Evolutionary conservation across 30 jellyfish, hydroid and myxozoan species (phyloP).

Genomic region (Pelagia noctiluca): DNA sequence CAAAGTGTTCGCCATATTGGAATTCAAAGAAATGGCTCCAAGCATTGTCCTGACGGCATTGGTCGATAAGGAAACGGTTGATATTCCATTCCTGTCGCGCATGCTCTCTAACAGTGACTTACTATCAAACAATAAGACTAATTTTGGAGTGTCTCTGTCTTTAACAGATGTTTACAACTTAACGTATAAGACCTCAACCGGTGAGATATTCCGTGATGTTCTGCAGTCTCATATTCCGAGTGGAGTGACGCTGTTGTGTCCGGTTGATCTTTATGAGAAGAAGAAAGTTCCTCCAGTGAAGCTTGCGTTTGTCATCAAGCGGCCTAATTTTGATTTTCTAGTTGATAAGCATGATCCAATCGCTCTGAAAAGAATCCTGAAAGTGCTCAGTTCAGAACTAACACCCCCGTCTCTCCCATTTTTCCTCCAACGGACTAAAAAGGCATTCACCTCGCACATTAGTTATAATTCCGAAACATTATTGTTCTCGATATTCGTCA

Average conservation of each 20-base stretch:
- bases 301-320: constrained; percentile 88
- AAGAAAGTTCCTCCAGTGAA: constrained; percentile 72
- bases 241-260: constrained; percentile 93
- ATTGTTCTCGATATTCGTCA: constrained; percentile 82
- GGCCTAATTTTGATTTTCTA: constrained; percentile 92
- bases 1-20: constrained; percentile 70
- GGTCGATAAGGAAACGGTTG: constrained; percentile 72
- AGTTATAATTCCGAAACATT: constrained; percentile 85
- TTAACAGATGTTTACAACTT: constrained; percentile 76
- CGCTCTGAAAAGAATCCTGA: constrained; percentile 73
- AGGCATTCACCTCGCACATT: constrained; percentile 94
- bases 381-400: constrained; percentile 75
- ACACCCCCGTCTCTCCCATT: constrained; percentile 86
- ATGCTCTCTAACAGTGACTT: constrained; percentile 82
- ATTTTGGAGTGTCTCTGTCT: constrained; percentile 80
- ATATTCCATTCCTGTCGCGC: constrained; percentile 84
- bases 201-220: constrained; percentile 61
- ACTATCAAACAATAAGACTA: constrained; percentile 63
- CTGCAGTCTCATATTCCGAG: constrained; percentile 93
- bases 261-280: constrained; percentile 50
- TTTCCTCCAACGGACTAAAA: constrained; percentile 71
- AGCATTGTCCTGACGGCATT: constrained; percentile 69
- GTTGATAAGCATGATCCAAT: constrained; percentile 88
- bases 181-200: constrained; percentile 63
- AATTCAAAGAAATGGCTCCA: constrained; percentile 77